A percentile compares a stretch with the other conserved stretches of the same genome.
Evolutionary conservation across 2,113 vertebrate genomes (phyloP).

Genomic region (Electrona antarctica): DNA sequence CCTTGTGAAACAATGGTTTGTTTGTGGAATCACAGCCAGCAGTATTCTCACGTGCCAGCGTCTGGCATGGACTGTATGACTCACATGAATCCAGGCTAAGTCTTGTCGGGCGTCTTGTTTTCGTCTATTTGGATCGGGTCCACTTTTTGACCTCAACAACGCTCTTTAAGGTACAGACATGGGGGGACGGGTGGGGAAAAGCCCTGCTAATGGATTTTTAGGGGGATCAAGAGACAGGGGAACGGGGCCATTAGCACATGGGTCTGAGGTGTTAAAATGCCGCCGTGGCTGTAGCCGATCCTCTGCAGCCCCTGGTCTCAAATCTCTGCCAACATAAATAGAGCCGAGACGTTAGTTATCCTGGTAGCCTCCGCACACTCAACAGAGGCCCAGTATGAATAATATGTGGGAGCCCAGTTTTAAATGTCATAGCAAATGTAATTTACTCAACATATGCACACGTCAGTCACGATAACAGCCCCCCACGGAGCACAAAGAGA

Average conservation of each 20-base stretch:
- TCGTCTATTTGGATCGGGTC: constrained; percentile 55
- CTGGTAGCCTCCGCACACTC: constrained; percentile 49
- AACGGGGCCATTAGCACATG: constrained; percentile 66
- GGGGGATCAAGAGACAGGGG: constrained; percentile 63
- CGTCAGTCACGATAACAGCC: constrained; percentile 72
- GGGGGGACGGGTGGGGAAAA: constrained; percentile 49
- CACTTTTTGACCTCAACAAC: constrained; percentile 54
- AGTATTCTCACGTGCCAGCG: constrained; percentile 8
- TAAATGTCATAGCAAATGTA: constrained; percentile 74
- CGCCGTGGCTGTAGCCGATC: constrained; percentile 39
- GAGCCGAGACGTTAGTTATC: constrained; percentile 61
- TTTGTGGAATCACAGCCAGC: background rate
- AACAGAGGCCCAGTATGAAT: constrained; percentile 40
- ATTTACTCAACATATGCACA: constrained; percentile 78
- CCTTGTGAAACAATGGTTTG: constrained; percentile 9
- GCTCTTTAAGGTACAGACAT: constrained; percentile 32
- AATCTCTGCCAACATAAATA: constrained; percentile 75
- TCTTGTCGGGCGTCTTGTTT: constrained; percentile 34
- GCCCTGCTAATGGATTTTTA: constrained; percentile 66
- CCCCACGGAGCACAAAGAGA: constrained; percentile 52
- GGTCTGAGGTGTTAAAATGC: constrained; percentile 69
- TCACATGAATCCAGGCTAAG: constrained; percentile 24
- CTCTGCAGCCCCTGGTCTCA: constrained; percentile 56
- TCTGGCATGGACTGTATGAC: constrained; percentile 33
- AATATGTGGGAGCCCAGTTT: constrained; percentile 66